Evolutionary conservation across 2,113 vertebrate genomes (phyloP), one percentile per base, ranked within the genome.

Genomic region (Hippotragus niger): DNA sequence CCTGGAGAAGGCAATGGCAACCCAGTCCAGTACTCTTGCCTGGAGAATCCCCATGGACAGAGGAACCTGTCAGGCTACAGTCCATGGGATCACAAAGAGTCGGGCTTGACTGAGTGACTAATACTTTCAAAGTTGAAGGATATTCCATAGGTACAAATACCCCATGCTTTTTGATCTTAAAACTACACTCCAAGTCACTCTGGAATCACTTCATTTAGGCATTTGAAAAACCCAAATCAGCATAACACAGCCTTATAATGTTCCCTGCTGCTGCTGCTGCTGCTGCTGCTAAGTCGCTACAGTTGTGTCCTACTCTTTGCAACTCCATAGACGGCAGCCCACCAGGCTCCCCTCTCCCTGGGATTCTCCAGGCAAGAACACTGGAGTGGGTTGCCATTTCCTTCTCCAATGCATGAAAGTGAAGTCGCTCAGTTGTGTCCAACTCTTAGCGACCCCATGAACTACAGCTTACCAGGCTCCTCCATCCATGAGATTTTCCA

Each of bases 241-340:
- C 57, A 71, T 33, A 76, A 45, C 9, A 67, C 27, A 27, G 16
- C 52, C 11, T 52, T 50, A 47, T 27, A 62, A 62, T 62, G 12
- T 62, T 31, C 27, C 27, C 58, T 62, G 27, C 58, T 60, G 12
- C 12, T 60, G 58, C 58, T 62, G 27, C 58, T 60, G 12, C 12
- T 60, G 58, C 58, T 60, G 60, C 29, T 31, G 6, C 60, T 62
- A 62, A 31, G 60, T 62, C 12, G 1, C 60, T 6, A 3, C 13
- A 31, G 29, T 60, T 6, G 1, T 31, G 13, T 62, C 58, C 12
- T 0, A 60, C 6, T 60, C 60, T 62, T 6, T 62, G 29, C 0
- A 6, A 62, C 60, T 13, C 60, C 29, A 31, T 62, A 62, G 60
- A 62, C 1, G 6, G 13, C 29, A 15, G 60, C 29, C 2, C 13